Base-by-base conservation (phyloP, 1,140 invertebrate species). In the Tenebrio molitor region DNA sequence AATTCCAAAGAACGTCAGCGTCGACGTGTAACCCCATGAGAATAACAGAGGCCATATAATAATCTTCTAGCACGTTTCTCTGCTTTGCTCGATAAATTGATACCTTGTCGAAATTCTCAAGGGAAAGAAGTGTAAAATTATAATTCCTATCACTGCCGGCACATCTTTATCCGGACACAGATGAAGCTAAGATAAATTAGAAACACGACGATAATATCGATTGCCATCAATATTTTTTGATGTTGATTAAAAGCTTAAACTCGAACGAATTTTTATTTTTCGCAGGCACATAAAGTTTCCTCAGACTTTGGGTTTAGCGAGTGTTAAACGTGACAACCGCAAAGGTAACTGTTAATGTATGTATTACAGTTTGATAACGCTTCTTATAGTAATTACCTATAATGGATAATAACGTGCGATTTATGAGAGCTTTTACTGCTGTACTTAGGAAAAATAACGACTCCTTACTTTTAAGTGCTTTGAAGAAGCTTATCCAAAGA, bases 11-110 rank as follows among this genome's bases (percentile, higher is more conserved):
- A 12, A 50, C 25, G 6, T 58, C 17, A 8, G 46, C 50, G 25
- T 58, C 50, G 23, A 58, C 23, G 50, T 33, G 29, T 15, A 25
- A 0, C 19, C 50, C 23, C 50, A 25, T 6, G 50, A 34, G 50
- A 4, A 58, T 29, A 58, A 58, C 8, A 29, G 21, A 58, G 50
- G 23, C 50, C 50, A 58, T 58, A 29, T 58, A 58, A 58, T 58
- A 58, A 58, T 58, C 23, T 58, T 58, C 50, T 58, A 15, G 23
- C 23, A 58, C 50, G 50, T 58, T 58, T 58, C 50, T 58, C 23
- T 53, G 50, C 50, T 58, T 58, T 58, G 12, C 50, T 14, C 50
- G 29, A 58, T 58, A 58, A 58, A 29, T 29, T 29, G 50, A 58
- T 58, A 58, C 21, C 50, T 58, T 58, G 50, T 50, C 44, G 17